Conservation (phyloP, 2,113 vertebrate species). For the Corythaeola cristata region DNA sequence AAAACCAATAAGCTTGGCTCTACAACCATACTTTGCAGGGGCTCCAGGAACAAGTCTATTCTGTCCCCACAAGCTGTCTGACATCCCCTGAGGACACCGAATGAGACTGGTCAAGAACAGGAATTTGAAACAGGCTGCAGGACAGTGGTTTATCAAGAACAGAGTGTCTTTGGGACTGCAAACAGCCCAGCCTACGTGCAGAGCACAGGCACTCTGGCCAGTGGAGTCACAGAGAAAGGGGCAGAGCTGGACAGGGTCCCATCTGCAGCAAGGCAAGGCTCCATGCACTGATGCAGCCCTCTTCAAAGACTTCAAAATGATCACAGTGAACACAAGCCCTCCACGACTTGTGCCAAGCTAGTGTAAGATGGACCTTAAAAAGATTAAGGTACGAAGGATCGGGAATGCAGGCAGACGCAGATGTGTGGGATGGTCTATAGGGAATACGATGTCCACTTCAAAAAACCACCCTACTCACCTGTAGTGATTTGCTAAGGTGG, state of each 20-base stretch:
- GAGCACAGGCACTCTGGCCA: neutral
- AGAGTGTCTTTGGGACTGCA: neutral
- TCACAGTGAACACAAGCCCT: neutral
- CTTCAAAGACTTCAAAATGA: neutral
- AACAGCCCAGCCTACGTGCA: neutral
- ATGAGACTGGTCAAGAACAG: neutral
- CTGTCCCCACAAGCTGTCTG: neutral
- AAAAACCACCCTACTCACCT: neutral
- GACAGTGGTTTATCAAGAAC: neutral
- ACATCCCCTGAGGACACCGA: neutral
- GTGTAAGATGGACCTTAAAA: neutral
- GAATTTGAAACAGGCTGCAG: neutral
- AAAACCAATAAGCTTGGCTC: neutral
- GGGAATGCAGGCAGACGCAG: neutral
- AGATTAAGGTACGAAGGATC: neutral
- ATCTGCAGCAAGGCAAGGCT: neutral
- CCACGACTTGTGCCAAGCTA: neutral
- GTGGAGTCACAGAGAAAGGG: neutral
- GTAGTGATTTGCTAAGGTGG: neutral
- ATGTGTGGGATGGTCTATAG: neutral
- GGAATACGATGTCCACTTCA: neutral
- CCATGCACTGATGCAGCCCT: neutral
- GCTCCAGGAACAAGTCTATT: neutral
- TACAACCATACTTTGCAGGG: neutral
- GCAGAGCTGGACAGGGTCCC: neutral